Conservation (phyloP, 2,113 vertebrate genomes). For the Eulacestoma nigropectus region DNA sequence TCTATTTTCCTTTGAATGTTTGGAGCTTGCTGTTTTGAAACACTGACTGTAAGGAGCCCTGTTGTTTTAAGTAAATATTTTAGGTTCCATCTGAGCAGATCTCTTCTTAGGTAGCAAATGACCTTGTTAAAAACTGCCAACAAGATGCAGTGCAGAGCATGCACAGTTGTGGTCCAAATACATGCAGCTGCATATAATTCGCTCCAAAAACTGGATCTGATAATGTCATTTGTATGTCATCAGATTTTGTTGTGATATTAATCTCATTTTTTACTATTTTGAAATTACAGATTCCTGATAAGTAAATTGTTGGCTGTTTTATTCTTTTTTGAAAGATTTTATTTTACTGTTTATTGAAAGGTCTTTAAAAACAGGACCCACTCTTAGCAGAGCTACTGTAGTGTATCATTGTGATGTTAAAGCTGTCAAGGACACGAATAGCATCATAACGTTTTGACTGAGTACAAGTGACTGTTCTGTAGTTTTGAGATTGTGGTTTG, state of each 20-base stretch:
- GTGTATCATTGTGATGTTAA: background rate
- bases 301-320: background rate
- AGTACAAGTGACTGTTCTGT: background rate
- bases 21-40: background rate
- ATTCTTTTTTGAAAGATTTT: background rate
- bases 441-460: background rate
- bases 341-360: background rate
- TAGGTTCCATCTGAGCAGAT: background rate
- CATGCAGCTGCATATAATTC: background rate
- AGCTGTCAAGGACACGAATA: background rate
- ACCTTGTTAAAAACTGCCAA: background rate
- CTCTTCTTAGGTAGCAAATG: background rate
- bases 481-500: background rate
- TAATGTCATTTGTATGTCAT: background rate
- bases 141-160: background rate
- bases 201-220: background rate
- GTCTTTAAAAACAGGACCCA: background rate
- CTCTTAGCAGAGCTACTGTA: background rate
- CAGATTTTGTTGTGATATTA: background rate
- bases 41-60: background rate
- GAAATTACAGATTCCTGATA: background rate
- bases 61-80: slow-evolving; percentile 19
- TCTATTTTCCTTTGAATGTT: background rate
- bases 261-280: background rate
- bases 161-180: background rate